Base-by-base conservation (phyloP, 2,113 vertebrate species). In the Solea senegalensis region DNA sequence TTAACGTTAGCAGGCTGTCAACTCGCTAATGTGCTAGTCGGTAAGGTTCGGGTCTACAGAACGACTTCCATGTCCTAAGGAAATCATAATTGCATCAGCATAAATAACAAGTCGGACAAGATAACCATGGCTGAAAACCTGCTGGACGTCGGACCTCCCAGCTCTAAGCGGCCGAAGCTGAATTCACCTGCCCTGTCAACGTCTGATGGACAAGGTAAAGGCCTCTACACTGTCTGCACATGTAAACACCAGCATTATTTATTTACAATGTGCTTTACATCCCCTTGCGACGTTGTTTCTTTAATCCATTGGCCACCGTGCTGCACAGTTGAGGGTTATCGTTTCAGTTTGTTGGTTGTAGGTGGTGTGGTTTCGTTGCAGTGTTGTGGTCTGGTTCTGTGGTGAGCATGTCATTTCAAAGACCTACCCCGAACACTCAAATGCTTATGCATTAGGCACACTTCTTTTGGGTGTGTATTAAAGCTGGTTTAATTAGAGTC, bases 171-270 rank as follows among this genome's bases (percentile, higher is more conserved):
- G 90, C 94, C 95, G 89, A 98, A 97, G 89, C 95, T 98, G 90
- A 96, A 94, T 93, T 96, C 97, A 92, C 96, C 97, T 92, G 96
- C 95, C 75, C 95, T 96, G 89, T 95, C 95, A 69, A 91, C 95
- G 91, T 94, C 94, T 78, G 97, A 98, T 91, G 95, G 94, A 91
- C 94, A 96, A 97, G 97, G 96, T 98, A 95, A 94, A 90, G 88
- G 90, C 89, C 90, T 72, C 62, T 8, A 43, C 53, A 44, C 62
- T 16, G n/a, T 10, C 16, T 63, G 26, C 78, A 69, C n/a, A 61
- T 59, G 67, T 53, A 76, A 77, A 77, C 73, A 72, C 51, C 13
- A 15, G 14, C 7, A 11, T 44, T 7, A 28, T 1, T 3, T n/a
- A 59, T 3, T 16, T 52, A 3, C 40, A 34, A n/a, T 56, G 9